Evolutionary conservation across 2,888 invertebrate species (phyloP).

Genomic region (Drosophila anomalipes): DNA sequence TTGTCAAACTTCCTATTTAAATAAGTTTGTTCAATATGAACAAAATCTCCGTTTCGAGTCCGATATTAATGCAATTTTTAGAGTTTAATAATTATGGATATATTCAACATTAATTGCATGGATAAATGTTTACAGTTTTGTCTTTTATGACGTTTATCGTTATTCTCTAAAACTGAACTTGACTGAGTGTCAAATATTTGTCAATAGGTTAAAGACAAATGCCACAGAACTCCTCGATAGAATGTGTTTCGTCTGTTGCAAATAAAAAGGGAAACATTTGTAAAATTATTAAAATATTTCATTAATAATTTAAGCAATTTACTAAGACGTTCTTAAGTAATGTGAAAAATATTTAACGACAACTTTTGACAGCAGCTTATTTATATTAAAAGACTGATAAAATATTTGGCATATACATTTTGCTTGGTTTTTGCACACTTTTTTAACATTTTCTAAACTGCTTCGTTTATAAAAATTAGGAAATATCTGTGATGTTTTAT

Average conservation of each 20-base stretch:
- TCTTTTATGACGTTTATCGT: neutral
- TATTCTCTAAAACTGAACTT: neutral
- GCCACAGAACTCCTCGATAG: neutral
- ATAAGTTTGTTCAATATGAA: neutral
- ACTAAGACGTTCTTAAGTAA: accelerated
- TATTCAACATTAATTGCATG: neutral
- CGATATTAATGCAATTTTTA: neutral
- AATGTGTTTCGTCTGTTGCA: neutral
- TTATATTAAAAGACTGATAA: accelerated
- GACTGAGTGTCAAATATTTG: neutral
- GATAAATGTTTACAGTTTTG: neutral
- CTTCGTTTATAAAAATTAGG: neutral
- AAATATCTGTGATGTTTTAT: neutral
- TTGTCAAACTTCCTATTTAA: neutral
- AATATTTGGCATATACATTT: neutral
- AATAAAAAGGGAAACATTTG: neutral
- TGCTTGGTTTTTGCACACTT: neutral
- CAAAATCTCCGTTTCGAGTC: neutral
- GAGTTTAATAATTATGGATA: neutral
- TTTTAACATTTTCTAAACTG: neutral
- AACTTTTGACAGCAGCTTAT: neutral
- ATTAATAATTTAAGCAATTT: neutral
- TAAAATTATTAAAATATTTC: neutral
- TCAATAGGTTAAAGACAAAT: neutral
- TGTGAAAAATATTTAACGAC: accelerated